Base-by-base conservation (phyloP, 2,113 vertebrate genomes). In the Limanda limanda region DNA sequence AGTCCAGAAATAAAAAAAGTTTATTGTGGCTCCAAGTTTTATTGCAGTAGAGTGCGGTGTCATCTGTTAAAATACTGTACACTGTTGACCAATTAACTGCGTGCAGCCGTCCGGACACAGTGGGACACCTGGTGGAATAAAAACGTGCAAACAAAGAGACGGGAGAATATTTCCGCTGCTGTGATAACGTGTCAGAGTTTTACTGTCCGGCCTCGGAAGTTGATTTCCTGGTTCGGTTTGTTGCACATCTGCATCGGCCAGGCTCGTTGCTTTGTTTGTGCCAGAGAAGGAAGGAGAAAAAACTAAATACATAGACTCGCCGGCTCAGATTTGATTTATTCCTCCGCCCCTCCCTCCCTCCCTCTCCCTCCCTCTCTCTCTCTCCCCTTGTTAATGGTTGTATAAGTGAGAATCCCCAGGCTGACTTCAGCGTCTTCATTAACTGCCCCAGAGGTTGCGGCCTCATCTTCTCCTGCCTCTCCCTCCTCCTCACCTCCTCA, bases 341-440 rank as follows among this genome's bases (percentile, higher is more conserved):
- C 51, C 10, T 31, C 27, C 21, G 15, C 2, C 9, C 17, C 14
- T 1, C 12, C 27, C 54, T 20, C n/a, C n/a, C n/a, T 0, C 20
- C 4, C 7, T 24, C 11, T 4, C 47, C 17, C 25, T 15, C 45
- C 18, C 13, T 9, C 48, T 18, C 37, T 18, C 14, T 51, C n/a
- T n/a, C n/a, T n/a, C n/a, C n/a, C 66, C 79, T 76, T 71, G 58
- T 85, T 85, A 78, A 76, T 25, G 81, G 54, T 31, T 71, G 62
- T 85, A 74, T 88, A 72, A 88, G 79, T 82, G 85, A 79, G 81
- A 73, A 67, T 14, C 51, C 51, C 17, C 17, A 21, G n/a, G 4
- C 79, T 87, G 80, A 82, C 74, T 80, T 73, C 67, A 45, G 61
- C 2, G 40, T 88, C 87, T 86, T 89, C 87, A 92, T 93, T 88